phyloP scores from a whole-genome alignment of 2,888 invertebrate genomes.

The Prosopocoilus inquinatus region DNA sequence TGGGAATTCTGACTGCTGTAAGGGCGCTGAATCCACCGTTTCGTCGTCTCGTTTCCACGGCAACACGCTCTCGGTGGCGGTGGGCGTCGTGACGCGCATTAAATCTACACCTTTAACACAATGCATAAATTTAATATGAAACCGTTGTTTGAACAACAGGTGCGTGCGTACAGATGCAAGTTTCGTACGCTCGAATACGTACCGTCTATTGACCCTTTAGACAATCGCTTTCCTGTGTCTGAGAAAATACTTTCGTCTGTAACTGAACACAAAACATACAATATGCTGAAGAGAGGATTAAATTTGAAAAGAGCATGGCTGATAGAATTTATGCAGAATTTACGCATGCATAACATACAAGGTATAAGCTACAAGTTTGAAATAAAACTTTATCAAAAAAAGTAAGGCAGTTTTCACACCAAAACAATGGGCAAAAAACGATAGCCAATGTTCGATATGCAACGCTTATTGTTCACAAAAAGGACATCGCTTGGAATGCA shows the following conservation, averaged over 20 bases:
- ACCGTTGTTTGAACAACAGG: neutral
- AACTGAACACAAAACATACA: slow-evolving; percentile 42
- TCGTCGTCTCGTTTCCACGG: slow-evolving; percentile 90
- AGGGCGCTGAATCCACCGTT: slow-evolving; percentile 61
- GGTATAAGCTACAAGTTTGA: too few species aligned
- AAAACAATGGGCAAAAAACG: too few species aligned
- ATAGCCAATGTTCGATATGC: too few species aligned
- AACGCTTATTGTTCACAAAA: too few species aligned
- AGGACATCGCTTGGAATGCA: too few species aligned
- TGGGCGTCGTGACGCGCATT: slow-evolving; percentile 79
- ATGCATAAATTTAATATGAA: neutral
- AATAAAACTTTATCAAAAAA: too few species aligned
- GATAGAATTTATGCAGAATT: neutral
- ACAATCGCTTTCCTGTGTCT: slow-evolving; percentile 50
- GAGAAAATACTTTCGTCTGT: slow-evolving; percentile 52
- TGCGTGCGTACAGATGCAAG: neutral
- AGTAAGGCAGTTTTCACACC: too few species aligned
- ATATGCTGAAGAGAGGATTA: slow-evolving; percentile 12
- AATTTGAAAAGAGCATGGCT: slow-evolving; percentile 2
- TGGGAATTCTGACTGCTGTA: slow-evolving; percentile 81
- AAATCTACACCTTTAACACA: slow-evolving; percentile 59
- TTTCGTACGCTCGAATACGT: slow-evolving; percentile 32
- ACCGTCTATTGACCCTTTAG: slow-evolving; percentile 52
- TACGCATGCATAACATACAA: too few species aligned
- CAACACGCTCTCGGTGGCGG: slow-evolving; percentile 84